Percentiles rank a stretch among this genome's conserved stretches.
Evolutionary conservation across 2,888 invertebrate genomes (phyloP).

Genomic region (Trichopoda pennipes): DNA sequence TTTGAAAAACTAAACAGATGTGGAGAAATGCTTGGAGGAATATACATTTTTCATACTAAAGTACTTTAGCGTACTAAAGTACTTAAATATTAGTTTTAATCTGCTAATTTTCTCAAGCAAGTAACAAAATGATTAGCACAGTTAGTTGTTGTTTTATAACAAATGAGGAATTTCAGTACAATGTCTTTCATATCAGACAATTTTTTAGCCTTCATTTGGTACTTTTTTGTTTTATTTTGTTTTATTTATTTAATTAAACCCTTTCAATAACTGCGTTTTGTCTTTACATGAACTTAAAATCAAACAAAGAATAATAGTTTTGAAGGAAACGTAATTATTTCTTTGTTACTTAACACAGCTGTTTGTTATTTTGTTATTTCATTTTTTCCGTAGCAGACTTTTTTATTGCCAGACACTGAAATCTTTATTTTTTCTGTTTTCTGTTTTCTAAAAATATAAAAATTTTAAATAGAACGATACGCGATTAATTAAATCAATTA

Average conservation of each 20-base stretch:
- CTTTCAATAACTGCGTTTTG: background rate
- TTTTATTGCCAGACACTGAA: conserved; percentile 23
- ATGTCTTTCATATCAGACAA: background rate
- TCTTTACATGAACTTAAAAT: conserved; percentile 39
- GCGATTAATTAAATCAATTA: conserved; percentile 52
- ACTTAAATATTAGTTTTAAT: too few species aligned
- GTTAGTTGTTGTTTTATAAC: too few species aligned
- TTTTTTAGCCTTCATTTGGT: background rate
- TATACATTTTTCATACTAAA: too few species aligned
- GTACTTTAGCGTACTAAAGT: too few species aligned
- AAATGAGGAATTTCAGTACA: too few species aligned
- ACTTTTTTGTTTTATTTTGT: background rate
- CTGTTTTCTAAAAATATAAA: background rate
- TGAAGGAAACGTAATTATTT: background rate
- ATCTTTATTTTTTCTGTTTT: background rate
- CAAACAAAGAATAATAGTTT: conserved; percentile 16
- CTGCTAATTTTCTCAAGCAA: too few species aligned
- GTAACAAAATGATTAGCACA: too few species aligned
- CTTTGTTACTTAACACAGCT: conserved; percentile 30
- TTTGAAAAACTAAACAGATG: too few species aligned
- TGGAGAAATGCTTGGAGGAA: too few species aligned
- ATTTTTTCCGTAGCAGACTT: conserved; percentile 1
- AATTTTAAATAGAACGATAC: conserved; percentile 31
- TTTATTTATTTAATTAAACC: background rate
- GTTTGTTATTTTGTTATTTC: background rate